phyloP scores from a whole-genome alignment of 37 sponge, comb jelly and placozoan genomes.

The Lycopodina hypogea region DNA sequence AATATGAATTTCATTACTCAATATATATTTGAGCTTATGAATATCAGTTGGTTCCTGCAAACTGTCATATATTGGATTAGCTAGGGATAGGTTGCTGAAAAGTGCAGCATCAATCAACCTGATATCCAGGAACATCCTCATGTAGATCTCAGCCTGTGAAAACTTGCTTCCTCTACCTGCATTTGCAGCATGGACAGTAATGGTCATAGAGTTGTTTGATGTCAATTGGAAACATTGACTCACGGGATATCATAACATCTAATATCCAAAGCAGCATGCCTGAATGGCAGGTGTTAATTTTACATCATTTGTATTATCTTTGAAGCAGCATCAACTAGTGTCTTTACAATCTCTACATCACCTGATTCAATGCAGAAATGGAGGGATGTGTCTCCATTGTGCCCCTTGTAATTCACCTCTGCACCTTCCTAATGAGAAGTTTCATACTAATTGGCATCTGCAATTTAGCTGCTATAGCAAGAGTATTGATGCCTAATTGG shows the following conservation, averaged over 20 bases:
- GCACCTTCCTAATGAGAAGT: conserved; percentile 73
- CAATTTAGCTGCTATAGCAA: conserved; percentile 91
- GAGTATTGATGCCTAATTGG: conserved; percentile 83
- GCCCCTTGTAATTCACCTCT: conserved; percentile 67
- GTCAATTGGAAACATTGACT: conserved; percentile 32
- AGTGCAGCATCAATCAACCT: not conserved
- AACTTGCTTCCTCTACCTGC: conserved; percentile 34
- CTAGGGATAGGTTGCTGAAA: conserved; percentile 20
- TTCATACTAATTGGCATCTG: conserved; percentile 58
- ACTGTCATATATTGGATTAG: conserved; percentile 48
- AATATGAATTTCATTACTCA: conserved; percentile 26
- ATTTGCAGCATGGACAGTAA: conserved; percentile 67
- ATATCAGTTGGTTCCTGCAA: conserved; percentile 51
- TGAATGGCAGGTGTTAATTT: conserved; percentile 83
- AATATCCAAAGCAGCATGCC: conserved; percentile 75
- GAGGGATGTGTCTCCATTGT: conserved; percentile 83
- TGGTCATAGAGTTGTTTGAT: conserved; percentile 60
- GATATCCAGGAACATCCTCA: conserved; percentile 40
- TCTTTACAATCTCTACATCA: conserved; percentile 43
- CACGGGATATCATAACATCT: conserved; percentile 42
- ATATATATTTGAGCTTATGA: conserved; percentile 29
- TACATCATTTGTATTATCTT: conserved; percentile 63
- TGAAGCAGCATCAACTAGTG: conserved; percentile 75
- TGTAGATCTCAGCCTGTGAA: conserved; percentile 12
- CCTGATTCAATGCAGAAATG: conserved; percentile 86